These are phyloP conservation scores for Heliocidaris erythrogramma DNA, from an alignment of 35 echinoderm and acorn worm genomes.

Conservation along the genomic window DNA sequence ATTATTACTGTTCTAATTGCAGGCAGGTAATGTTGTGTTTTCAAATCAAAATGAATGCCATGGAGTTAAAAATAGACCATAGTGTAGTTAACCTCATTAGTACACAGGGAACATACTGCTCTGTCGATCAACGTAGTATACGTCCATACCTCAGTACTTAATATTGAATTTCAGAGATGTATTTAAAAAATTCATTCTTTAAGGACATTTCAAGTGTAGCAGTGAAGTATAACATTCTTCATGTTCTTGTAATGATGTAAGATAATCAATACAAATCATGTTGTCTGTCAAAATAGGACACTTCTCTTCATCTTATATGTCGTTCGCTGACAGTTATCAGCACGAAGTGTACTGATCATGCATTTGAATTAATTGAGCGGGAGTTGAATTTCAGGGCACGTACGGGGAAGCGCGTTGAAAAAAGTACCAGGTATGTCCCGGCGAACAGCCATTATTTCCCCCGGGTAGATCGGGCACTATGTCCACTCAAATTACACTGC, in stretches of 20 bases:
- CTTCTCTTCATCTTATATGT: background rate
- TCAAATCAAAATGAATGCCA: too few species aligned
- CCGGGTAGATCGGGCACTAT: background rate
- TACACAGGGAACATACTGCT: too few species aligned
- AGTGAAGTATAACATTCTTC: background rate
- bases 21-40: too few species aligned
- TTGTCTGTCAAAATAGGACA: background rate
- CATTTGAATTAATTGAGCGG: background rate
- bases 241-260: background rate
- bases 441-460: background rate
- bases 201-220: too few species aligned
- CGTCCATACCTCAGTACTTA: too few species aligned
- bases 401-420: background rate
- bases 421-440: background rate
- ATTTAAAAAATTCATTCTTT: too few species aligned
- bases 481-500: constrained; percentile 22
- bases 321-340: background rate
- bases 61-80: too few species aligned
- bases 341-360: background rate
- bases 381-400: background rate
- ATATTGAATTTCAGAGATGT: too few species aligned
- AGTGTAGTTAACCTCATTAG: too few species aligned
- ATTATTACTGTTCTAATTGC: too few species aligned
- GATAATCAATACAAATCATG: background rate
- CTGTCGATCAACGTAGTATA: too few species aligned